Evolutionary conservation across 2,888 invertebrate genomes (phyloP).

Genomic region (Campoplex capitator): DNA sequence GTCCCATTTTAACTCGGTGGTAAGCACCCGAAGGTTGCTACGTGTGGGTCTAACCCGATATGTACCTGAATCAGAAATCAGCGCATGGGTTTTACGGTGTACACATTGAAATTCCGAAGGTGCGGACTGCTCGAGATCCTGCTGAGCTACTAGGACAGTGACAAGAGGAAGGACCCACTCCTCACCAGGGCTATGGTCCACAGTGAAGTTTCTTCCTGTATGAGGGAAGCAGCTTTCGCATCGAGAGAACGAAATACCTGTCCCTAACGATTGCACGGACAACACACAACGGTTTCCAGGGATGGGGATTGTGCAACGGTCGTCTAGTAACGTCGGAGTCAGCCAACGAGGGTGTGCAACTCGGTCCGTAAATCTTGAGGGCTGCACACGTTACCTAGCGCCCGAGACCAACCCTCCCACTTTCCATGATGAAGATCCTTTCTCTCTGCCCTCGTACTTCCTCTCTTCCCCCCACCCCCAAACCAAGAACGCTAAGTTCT

Average conservation of each 20-base stretch:
- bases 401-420: slow-evolving; percentile 57
- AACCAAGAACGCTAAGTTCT: slow-evolving; percentile 43
- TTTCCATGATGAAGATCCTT: slow-evolving; percentile 68
- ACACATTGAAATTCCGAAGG: slow-evolving; percentile 50
- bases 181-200: slow-evolving; percentile 12
- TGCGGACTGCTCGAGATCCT: slow-evolving; percentile 37
- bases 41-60: slow-evolving; percentile 1
- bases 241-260: slow-evolving; percentile 58
- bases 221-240: slow-evolving; percentile 37
- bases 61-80: slow-evolving; percentile 17
- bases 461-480: not conserved
- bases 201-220: not conserved
- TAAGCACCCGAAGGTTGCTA: not conserved
- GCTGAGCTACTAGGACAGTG: slow-evolving; percentile 34
- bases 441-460: slow-evolving; percentile 46
- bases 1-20: slow-evolving; percentile 48
- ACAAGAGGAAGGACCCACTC: slow-evolving; percentile 59
- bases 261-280: slow-evolving; percentile 62
- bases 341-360: slow-evolving; percentile 62
- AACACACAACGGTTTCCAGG: slow-evolving; percentile 41
- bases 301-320: slow-evolving; percentile 44
- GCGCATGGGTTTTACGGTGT: slow-evolving; percentile 8
- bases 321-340: slow-evolving; percentile 53
- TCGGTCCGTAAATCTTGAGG: slow-evolving; percentile 67
- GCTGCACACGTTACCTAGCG: slow-evolving; percentile 61